phyloP scores from a whole-genome alignment of 2,888 invertebrate species.

The Eupithecia exiguata region DNA sequence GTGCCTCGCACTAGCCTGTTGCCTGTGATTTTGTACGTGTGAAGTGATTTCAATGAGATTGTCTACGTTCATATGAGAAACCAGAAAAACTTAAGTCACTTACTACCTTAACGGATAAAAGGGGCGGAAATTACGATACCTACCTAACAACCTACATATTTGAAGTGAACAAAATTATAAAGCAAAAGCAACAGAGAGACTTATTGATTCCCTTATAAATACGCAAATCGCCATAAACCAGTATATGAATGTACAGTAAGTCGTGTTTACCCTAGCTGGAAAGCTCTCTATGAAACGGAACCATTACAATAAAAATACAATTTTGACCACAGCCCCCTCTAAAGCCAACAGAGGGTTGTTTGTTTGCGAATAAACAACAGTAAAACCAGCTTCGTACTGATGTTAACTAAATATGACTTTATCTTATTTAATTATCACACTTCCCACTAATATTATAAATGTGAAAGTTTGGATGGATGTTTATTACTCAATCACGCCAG shows the following conservation, averaged over 20 bases:
- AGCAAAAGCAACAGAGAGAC: constrained; percentile 31
- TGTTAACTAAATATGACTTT: background rate
- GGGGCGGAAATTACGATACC: background rate
- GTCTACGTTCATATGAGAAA: too few relatives aligned
- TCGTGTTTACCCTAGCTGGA: constrained; percentile 73
- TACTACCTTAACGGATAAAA: background rate
- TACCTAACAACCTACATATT: background rate
- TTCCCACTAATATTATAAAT: too few relatives aligned
- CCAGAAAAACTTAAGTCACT: background rate
- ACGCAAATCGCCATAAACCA: constrained; percentile 48
- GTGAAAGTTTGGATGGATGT: too few relatives aligned
- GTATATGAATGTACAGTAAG: constrained; percentile 52
- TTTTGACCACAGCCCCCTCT: constrained; percentile 78
- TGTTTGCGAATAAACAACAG: constrained; percentile 75
- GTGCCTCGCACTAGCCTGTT: background rate
- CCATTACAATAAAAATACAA: constrained; percentile 84
- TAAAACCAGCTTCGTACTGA: constrained; percentile 58
- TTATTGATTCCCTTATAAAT: constrained; percentile 63
- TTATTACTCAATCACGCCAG: too few relatives aligned
- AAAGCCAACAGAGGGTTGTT: constrained; percentile 68
- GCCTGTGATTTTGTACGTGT: too few relatives aligned
- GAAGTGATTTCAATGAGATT: too few relatives aligned
- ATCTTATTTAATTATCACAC: background rate
- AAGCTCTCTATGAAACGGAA: constrained; percentile 72
- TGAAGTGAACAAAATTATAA: constrained; percentile 24